Conservation (phyloP, 2,888 invertebrate genomes). For the Elegia similella region DNA sequence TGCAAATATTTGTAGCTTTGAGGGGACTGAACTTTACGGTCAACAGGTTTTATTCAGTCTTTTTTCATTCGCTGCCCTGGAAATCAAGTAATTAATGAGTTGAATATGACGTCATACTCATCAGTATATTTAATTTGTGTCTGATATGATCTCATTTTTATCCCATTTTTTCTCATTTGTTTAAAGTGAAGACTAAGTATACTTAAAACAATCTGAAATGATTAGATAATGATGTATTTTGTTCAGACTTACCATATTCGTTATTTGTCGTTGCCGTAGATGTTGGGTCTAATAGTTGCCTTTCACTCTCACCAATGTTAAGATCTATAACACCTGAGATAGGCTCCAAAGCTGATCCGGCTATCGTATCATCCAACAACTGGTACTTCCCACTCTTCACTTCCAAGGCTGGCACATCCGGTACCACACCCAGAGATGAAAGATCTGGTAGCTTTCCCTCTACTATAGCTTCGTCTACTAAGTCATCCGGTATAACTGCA, state of each 20-base stretch:
- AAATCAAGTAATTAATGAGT: no score
- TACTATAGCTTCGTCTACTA: conserved; percentile 29
- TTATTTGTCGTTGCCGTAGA: conserved; percentile 56
- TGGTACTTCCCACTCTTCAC: conserved; percentile 72
- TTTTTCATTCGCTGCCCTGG: no score
- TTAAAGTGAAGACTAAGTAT: no score
- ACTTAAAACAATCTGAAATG: no score
- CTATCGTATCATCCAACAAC: conserved; percentile 50
- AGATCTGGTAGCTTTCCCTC: conserved; percentile 39
- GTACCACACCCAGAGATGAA: conserved; percentile 54
- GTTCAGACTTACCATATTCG: conserved; percentile 57
- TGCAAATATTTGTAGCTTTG: neutral
- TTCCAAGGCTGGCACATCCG: conserved; percentile 43
- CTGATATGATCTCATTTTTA: no score
- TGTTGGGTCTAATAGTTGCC: conserved; percentile 48
- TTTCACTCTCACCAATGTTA: conserved; percentile 54
- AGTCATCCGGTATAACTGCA: conserved; percentile 24
- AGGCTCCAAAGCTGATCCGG: conserved; percentile 49
- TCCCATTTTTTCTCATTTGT: no score
- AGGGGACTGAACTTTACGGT: conserved; percentile 9
- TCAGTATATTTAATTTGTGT: no score
- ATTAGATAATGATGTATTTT: no score
- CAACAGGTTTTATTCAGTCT: neutral
- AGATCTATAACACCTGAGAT: conserved; percentile 50
- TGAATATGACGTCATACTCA: neutral